Base-by-base conservation (phyloP, 2,113 vertebrate species). In the Panthera tigris region DNA sequence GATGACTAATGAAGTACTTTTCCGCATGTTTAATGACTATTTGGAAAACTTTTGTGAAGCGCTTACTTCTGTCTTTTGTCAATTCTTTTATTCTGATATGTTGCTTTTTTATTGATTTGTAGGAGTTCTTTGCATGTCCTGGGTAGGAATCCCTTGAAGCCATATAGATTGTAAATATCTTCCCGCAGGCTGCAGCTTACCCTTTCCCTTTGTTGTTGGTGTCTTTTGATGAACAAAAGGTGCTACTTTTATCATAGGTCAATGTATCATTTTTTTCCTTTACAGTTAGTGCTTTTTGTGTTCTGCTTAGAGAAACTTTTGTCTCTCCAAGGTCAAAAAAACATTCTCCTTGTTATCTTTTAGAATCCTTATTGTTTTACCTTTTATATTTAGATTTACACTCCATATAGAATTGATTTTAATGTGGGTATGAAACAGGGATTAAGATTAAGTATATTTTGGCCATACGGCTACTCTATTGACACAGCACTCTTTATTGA, bases 1-100 rank as follows among this genome's bases (percentile, higher is more conserved):
- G 23, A n/a, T 94, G 78, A 19, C 5, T 45, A 68, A 61, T 73
- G 65, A 86, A 74, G 4, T 81, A 11, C 21, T 80, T 86, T 81
- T 57, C 14, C 52, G 73, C 15, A 25, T 36, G 33, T n/a, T 89
- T 50, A 74, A 66, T 68, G 19, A 23, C 25, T 61, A 68, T 41
- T 92, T 73, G 66, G 52, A 84, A 84, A 89, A 79, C 21, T 71
- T 81, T 94, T 73, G n/a, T 45, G 52, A 92, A 89, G 48, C 65
- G 7, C 11, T 48, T 63, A 5, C 68, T 96, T 19, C 57, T 86
- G 10, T 57, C 15, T 78, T 94, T 41, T 68, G 23, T 63, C 52
- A 68, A 4, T 10, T 85, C 41, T 79, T 84, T 45, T 61, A 27
- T 45, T 93, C 45, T 80, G 61, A n/a, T 21, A 31, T 25, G 66